These are phyloP conservation scores for Panthera leo DNA, from an alignment of 2,113 vertebrate genomes.

Conservation along the genomic window DNA sequence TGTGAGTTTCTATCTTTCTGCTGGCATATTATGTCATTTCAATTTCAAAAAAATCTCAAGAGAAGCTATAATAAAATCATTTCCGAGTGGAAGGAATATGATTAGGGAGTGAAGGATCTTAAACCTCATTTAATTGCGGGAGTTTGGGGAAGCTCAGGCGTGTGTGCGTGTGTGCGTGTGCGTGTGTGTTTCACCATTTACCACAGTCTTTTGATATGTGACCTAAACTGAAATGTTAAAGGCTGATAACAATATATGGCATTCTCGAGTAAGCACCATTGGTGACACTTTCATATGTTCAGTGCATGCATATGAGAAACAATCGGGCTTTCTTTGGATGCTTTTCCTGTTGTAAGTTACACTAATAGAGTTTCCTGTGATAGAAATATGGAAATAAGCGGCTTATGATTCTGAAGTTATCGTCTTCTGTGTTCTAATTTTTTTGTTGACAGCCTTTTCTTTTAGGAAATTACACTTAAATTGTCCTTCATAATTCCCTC, in stretches of 20 bases:
- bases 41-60: not conserved
- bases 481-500: constrained; percentile 30
- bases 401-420: not conserved
- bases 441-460: constrained; percentile 51
- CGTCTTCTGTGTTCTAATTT: not conserved
- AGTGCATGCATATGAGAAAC: not conserved
- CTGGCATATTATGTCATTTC: constrained; percentile 48
- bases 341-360: constrained; percentile 19
- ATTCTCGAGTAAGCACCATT: not conserved
- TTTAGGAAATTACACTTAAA: constrained; percentile 49
- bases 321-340: not conserved
- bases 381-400: not conserved
- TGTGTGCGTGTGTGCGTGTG: not conserved
- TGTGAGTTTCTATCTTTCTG: constrained; percentile 23
- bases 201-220: not conserved
- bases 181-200: not conserved
- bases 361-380: not conserved
- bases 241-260: not conserved
- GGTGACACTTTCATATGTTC: constrained; percentile 10
- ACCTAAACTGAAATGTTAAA: not conserved
- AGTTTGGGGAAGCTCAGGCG: not conserved
- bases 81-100: not conserved
- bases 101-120: not conserved
- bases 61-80: constrained; percentile 55
- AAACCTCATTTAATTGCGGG: not conserved